These are phyloP conservation scores for Drosophila serrata DNA, from an alignment of 1,140 invertebrate species.

Conservation along the genomic window DNA sequence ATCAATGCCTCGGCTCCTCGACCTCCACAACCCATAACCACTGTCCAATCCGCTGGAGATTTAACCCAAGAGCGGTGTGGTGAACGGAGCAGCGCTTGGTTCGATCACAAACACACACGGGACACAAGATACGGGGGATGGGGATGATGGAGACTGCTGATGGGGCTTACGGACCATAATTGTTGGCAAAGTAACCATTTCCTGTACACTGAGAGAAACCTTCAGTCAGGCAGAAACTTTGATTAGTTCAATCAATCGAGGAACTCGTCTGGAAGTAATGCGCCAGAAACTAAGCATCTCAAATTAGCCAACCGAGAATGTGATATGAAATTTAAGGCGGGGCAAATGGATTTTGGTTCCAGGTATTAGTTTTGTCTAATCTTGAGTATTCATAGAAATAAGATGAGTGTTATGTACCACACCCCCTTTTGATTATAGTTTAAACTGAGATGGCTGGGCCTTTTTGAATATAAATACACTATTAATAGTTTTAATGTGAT, in stretches of 20 bases:
- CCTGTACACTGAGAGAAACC: slow-evolving; percentile 58
- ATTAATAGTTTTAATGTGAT: neutral
- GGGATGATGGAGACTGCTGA: neutral
- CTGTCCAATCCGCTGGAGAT: slow-evolving; percentile 10
- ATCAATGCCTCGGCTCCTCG: slow-evolving; percentile 45
- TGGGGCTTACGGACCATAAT: slow-evolving; percentile 52
- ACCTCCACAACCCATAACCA: slow-evolving; percentile 1
- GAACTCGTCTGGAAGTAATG: slow-evolving; percentile 45
- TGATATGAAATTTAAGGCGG: slow-evolving; percentile 17
- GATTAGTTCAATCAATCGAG: slow-evolving; percentile 50
- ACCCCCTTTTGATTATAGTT: neutral
- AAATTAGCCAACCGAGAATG: slow-evolving; percentile 47
- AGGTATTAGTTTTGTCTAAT: neutral
- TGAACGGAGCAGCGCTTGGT: slow-evolving; percentile 41
- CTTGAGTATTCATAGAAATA: neutral
- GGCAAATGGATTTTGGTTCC: neutral
- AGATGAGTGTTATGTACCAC: neutral
- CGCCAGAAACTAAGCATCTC: slow-evolving; percentile 6
- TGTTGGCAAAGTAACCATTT: slow-evolving; percentile 73
- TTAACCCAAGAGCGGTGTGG: slow-evolving; percentile 42
- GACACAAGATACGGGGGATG: neutral
- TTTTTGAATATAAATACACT: neutral
- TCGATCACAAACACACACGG: slow-evolving; percentile 56
- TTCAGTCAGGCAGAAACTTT: slow-evolving; percentile 41
- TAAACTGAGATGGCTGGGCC: neutral